phyloP scores from a whole-genome alignment of 2,113 vertebrate species.

The Petaurus breviceps region DNA sequence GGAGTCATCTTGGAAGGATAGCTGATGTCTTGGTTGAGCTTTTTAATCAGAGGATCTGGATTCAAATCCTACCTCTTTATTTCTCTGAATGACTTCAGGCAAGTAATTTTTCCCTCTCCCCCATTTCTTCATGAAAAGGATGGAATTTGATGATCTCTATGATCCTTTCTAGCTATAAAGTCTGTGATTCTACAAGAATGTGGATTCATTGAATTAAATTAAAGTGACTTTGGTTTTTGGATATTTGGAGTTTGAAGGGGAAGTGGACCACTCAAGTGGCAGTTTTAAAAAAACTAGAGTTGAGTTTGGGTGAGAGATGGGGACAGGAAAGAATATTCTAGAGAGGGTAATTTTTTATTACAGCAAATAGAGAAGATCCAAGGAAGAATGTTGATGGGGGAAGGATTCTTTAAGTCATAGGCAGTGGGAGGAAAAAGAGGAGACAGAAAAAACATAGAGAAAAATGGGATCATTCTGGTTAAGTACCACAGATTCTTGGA shows the following conservation, averaged over 20 bases:
- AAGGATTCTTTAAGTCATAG: background rate
- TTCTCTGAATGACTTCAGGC: background rate
- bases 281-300: background rate
- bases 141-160: background rate
- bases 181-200: background rate
- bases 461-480: background rate
- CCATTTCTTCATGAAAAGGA: background rate
- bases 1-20: background rate
- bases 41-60: background rate
- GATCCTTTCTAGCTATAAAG: background rate
- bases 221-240: slow-evolving; percentile 9
- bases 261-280: background rate
- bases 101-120: background rate
- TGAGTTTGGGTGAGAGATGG: background rate
- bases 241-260: slow-evolving; percentile 13
- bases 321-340: background rate
- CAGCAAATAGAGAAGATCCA: background rate
- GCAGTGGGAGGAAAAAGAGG: background rate
- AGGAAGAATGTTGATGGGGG: background rate
- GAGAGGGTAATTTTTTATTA: background rate
- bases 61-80: background rate
- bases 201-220: background rate
- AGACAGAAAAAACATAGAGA: background rate
- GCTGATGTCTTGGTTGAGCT: background rate
- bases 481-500: background rate